Evolutionary conservation across 2,888 invertebrate genomes (phyloP).

Genomic region (Fissipunctia ypsillon): DNA sequence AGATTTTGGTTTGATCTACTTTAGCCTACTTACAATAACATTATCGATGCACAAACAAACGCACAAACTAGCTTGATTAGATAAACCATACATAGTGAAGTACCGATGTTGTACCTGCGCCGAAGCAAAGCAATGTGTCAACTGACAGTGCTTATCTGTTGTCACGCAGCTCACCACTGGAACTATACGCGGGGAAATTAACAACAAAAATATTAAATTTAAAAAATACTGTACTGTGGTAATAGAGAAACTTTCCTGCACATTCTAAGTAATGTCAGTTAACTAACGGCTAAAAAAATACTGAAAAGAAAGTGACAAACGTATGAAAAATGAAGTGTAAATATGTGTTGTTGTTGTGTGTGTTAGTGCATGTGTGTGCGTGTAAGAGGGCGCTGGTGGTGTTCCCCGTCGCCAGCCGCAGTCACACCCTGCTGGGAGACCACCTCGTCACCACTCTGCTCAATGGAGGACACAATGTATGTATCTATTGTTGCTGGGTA

Average conservation of each 20-base stretch:
- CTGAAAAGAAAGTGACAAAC: not conserved
- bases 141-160: constrained; percentile 34
- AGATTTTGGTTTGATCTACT: not conserved
- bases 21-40: not conserved
- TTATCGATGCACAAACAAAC: constrained; percentile 25
- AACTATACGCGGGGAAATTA: not conserved
- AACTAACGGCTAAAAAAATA: not conserved
- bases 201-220: no score
- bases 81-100: constrained; percentile 23
- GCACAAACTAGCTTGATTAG: constrained; percentile 33
- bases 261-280: not conserved
- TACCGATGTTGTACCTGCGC: constrained; percentile 2
- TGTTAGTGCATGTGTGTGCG: constrained; percentile 43
- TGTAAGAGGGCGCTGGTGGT: constrained; percentile 72
- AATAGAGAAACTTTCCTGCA: no score
- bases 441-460: constrained; percentile 72
- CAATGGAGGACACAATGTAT: constrained; percentile 77
- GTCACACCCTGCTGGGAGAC: constrained; percentile 74
- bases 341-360: constrained; percentile 51
- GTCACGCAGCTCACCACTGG: not conserved
- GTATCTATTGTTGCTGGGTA: not conserved
- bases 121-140: constrained; percentile 7
- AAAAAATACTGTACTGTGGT: no score
- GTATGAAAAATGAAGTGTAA: constrained; percentile 25
- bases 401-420: constrained; percentile 73